These are phyloP conservation scores for Gandaritis pyraliata DNA, from an alignment of 2,888 invertebrate genomes.

Conservation along the genomic window DNA sequence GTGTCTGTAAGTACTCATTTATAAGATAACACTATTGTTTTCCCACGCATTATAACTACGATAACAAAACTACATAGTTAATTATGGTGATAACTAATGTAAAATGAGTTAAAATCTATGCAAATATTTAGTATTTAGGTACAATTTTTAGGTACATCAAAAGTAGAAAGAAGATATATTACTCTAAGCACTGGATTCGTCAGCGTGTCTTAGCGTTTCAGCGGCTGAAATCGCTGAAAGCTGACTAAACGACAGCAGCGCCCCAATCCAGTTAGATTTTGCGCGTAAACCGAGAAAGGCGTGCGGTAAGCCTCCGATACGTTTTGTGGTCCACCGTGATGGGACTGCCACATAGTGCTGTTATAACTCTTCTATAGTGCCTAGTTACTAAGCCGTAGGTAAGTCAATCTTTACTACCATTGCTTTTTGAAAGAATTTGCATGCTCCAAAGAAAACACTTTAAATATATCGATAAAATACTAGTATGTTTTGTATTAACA, in stretches of 20 bases:
- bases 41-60: constrained; percentile 1
- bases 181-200: background rate
- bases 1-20: background rate
- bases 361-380: constrained; percentile 53
- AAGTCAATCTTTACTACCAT: constrained; percentile 38
- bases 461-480: background rate
- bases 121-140: background rate
- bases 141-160: background rate
- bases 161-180: background rate
- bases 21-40: constrained; percentile 6
- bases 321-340: constrained; percentile 51
- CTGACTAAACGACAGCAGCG: constrained; percentile 55
- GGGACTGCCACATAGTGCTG: constrained; percentile 53
- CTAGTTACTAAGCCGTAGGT: constrained; percentile 48
- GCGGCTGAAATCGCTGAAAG: constrained; percentile 50
- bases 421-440: background rate
- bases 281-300: constrained; percentile 52
- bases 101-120: constrained; percentile 1
- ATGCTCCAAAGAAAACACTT: background rate
- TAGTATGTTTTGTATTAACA: too few relatives aligned
- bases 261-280: constrained; percentile 54
- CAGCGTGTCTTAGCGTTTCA: constrained; percentile 7
- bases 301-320: constrained; percentile 42
- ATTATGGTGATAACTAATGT: background rate
- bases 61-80: background rate